Evolutionary conservation across 2,888 invertebrate genomes (phyloP), one percentile per base, ranked within the genome.

Genomic region (Acronicta aceris): DNA sequence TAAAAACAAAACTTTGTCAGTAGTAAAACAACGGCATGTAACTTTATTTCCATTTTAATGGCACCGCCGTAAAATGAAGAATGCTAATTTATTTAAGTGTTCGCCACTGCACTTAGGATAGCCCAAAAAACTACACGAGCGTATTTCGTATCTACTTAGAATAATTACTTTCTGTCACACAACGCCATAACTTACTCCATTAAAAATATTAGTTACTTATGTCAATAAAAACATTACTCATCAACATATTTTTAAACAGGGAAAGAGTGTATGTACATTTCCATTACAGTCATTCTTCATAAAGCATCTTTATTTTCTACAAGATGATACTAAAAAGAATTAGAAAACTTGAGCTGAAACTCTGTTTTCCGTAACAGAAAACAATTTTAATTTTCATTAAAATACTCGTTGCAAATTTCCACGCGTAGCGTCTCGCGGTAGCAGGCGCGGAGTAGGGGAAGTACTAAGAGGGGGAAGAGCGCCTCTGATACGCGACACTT

Each of bases 401-500:
- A 65, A 65, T 48, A 54, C 42, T 59, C 36, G 13, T 46, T 47
- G 58, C 15, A 38, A 51, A 74, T 59, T 54, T 61, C 46, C 42
- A 46, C 40, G 49, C 43, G 27, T 16, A 30, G 57, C 51, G 25
- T 38, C 45, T 41, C 49, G 51, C 17, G 7, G 30, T 40, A 10
- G 46, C 57, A 5, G 9, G 13, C 47, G 13, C 17, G 27, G 5
- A 10, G 3, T 10, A 1, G 10, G 12, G 12, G 12, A 4, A 10
- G 33, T 33, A 33, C 33, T 33, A 4, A 15, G 12, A 10, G n/a
- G 40, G 45, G 43, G 13, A 17, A 38, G 27, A 40, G 51, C 69
- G 45, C 74, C 43, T 58, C 68, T 65, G 69, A 66, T 74, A 76
- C 58, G 61, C 69, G 69, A 82, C 74, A 78, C 69, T 75, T 78